A percentile compares a stretch with the other conserved stretches of the same genome.
Conservation (phyloP, 2,113 vertebrate genomes). For the Neodontobutis hainanensis region DNA sequence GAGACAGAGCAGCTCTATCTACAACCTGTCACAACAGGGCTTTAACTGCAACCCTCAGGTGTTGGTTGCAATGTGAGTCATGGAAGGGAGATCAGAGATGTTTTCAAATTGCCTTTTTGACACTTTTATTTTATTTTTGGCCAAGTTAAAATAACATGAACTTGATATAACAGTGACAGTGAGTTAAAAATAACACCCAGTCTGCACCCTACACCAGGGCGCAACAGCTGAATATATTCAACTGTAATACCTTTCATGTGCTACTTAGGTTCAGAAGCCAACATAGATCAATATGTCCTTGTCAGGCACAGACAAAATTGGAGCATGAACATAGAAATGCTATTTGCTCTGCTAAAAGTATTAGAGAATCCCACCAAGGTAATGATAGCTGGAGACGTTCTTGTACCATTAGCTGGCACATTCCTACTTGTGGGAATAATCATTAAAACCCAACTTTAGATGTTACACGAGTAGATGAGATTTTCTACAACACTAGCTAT, state of each 20-base stretch:
- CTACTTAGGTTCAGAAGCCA: conserved; percentile 22
- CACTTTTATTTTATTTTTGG: conserved; percentile 7
- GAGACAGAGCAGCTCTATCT: conserved; percentile 18
- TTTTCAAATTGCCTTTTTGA: conserved; percentile 23
- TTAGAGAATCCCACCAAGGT: background rate
- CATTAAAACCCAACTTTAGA: conserved; percentile 28
- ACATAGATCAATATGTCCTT: conserved; percentile 32
- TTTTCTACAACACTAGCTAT: conserved; percentile 14
- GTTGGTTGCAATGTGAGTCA: background rate
- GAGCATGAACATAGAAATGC: conserved; percentile 15
- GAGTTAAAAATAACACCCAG: conserved; percentile 16
- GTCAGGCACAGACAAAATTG: conserved; percentile 16
- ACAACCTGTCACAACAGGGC: conserved; percentile 31
- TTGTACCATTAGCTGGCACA: conserved; percentile 2
- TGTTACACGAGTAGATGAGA: conserved; percentile 12
- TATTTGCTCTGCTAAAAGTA: conserved; percentile 13
- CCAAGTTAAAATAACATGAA: background rate
- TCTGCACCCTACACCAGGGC: background rate
- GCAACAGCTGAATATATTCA: conserved; percentile 10
- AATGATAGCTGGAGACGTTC: background rate
- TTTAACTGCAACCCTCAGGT: conserved; percentile 33
- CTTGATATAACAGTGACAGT: conserved; percentile 4
- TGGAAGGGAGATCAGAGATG: conserved; percentile 1
- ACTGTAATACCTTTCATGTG: conserved; percentile 10
- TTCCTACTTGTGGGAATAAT: background rate